A percentile compares a stretch with the other conserved stretches of the same genome.
Evolutionary conservation across 2,113 vertebrate species (phyloP).

Genomic region (Microtus montanus): DNA sequence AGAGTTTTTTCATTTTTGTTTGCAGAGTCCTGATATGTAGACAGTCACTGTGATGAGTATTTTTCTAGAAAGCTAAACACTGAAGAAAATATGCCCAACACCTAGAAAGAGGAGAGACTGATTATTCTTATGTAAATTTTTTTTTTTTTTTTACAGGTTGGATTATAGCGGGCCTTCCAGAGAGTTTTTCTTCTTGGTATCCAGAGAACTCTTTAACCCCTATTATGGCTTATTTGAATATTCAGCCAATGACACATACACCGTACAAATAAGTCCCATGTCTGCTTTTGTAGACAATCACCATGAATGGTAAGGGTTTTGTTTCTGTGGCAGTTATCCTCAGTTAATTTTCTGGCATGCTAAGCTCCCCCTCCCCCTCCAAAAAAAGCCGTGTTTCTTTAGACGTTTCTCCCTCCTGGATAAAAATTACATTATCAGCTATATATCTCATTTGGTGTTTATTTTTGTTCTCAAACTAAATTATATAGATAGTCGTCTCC

Average conservation of each 20-base stretch:
- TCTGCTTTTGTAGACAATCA: slow-evolving; percentile 99
- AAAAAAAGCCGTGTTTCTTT: neutral
- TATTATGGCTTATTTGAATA: slow-evolving; percentile 99
- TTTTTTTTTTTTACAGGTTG: slow-evolving; percentile 86
- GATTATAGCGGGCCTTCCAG: slow-evolving; percentile 99
- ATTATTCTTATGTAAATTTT: slow-evolving; percentile 52
- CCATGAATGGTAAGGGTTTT: slow-evolving; percentile 93
- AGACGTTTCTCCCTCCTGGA: neutral
- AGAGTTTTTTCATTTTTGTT: neutral
- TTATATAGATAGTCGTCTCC: neutral
- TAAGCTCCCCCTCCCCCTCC: neutral
- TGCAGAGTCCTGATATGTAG: neutral
- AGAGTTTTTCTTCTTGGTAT: slow-evolving; percentile 99
- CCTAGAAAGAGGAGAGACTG: neutral
- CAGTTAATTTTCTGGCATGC: slow-evolving; percentile 6
- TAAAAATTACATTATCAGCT: slow-evolving; percentile 20
- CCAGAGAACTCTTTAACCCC: slow-evolving; percentile 98
- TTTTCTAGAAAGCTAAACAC: neutral
- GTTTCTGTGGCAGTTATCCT: neutral
- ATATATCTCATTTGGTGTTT: slow-evolving; percentile 24
- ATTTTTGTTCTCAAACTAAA: slow-evolving; percentile 43
- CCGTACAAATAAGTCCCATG: slow-evolving; percentile 99
- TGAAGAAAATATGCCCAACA: slow-evolving; percentile 1
- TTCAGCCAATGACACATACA: slow-evolving; percentile 99
- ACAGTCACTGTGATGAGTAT: neutral